These are phyloP conservation scores for Cylindroiulus punctatus DNA, from an alignment of 2,888 invertebrate genomes.

Conservation along the genomic window DNA sequence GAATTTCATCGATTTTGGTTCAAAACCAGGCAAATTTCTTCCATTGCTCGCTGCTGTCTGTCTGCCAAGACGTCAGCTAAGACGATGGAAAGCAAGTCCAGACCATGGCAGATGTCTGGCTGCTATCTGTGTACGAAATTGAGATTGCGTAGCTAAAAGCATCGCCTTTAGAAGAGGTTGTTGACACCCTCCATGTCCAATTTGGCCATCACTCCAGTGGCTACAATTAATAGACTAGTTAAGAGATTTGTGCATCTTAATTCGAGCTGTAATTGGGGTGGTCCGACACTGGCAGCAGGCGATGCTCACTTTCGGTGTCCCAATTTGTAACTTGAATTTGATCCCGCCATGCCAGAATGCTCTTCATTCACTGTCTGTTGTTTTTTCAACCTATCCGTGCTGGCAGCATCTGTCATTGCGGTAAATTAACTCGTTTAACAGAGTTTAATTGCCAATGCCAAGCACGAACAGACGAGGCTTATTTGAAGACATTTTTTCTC, in stretches of 20 bases:
- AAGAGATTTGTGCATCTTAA: conserved; percentile 15
- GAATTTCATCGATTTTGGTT: not conserved
- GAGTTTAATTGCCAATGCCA: conserved; percentile 10
- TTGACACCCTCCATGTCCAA: not conserved
- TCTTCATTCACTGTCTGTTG: not conserved
- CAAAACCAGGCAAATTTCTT: not conserved
- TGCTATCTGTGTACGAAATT: not conserved
- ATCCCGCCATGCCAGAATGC: not conserved
- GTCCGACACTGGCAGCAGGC: not conserved
- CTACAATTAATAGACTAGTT: conserved; percentile 11
- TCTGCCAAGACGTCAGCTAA: not conserved
- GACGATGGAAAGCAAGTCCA: too few relatives aligned
- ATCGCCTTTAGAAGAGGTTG: not conserved
- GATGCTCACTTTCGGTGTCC: too few relatives aligned
- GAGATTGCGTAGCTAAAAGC: not conserved
- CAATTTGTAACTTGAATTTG: not conserved
- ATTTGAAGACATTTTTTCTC: not conserved
- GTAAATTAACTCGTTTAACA: not conserved
- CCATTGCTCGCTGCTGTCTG: not conserved
- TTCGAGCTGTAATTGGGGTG: not conserved
- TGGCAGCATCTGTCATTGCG: conserved; percentile 22
- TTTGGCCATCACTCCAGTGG: not conserved
- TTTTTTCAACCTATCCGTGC: not conserved
- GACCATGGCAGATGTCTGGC: not conserved
- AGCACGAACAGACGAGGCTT: not conserved